A percentile compares a stretch with the other conserved stretches of the same genome.
Evolutionary conservation across 2,888 invertebrate species (phyloP).

Genomic region (Sylvicola fuscatus): DNA sequence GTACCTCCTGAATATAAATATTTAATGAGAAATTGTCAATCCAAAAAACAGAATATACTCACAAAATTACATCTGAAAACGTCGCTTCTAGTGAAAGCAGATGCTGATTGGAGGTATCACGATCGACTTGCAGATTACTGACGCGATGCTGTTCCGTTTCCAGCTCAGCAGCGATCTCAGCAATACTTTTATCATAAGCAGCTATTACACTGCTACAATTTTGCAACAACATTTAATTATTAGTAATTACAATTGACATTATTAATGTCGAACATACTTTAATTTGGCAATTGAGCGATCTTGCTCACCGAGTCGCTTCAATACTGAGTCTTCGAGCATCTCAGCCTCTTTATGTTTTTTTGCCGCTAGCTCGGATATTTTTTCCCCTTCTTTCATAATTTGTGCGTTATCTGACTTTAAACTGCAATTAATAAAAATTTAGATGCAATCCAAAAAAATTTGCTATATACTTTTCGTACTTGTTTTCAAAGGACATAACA

Average conservation of each 20-base stretch:
- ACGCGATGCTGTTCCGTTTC: slow-evolving; percentile 39
- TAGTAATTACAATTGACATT: slow-evolving; percentile 8
- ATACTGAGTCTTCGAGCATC: too few relatives aligned
- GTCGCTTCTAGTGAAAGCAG: slow-evolving; percentile 41
- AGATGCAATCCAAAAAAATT: too few relatives aligned
- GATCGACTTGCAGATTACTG: slow-evolving; percentile 34
- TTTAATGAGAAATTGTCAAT: too few relatives aligned
- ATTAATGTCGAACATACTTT: slow-evolving; percentile 16
- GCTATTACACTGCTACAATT: slow-evolving; percentile 45
- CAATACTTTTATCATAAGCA: slow-evolving; percentile 61
- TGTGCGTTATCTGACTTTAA: too few relatives aligned
- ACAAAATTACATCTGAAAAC: slow-evolving; percentile 41
- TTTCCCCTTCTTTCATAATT: too few relatives aligned
- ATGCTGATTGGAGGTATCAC: slow-evolving; percentile 40
- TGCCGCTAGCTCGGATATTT: too few relatives aligned
- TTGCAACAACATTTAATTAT: slow-evolving; percentile 2
- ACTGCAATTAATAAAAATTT: too few relatives aligned
- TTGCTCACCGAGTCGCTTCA: slow-evolving; percentile 25
- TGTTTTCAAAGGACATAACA: too few relatives aligned
- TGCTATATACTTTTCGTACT: too few relatives aligned
- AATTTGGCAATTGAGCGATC: slow-evolving; percentile 24
- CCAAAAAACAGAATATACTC: slow-evolving; percentile 12
- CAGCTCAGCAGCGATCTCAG: slow-evolving; percentile 51
- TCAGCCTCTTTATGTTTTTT: too few relatives aligned
- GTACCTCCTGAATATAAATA: slow-evolving; percentile 25